Conservation (phyloP, 1,140 invertebrate genomes). For the Colletes latitarsis region DNA sequence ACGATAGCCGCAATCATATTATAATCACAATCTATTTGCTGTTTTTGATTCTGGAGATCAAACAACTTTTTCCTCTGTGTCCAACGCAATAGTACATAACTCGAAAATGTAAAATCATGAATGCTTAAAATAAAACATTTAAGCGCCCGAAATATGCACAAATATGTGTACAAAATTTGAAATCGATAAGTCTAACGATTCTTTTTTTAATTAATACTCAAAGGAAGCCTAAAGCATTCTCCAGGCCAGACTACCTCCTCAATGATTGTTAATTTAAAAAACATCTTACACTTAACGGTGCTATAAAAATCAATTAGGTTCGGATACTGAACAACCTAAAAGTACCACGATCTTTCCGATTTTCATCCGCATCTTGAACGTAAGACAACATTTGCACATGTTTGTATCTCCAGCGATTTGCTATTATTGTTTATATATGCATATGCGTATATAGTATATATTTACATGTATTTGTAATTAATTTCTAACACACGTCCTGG, state of each 20-base stretch:
- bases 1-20: too few relatives aligned
- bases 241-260: not conserved
- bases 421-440: not conserved
- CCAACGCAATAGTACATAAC: too few relatives aligned
- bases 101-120: too few relatives aligned
- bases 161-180: too few relatives aligned
- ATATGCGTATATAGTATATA: conserved; percentile 4
- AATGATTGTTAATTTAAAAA: conserved; percentile 3
- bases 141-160: too few relatives aligned
- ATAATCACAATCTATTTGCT: too few relatives aligned
- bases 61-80: too few relatives aligned
- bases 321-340: not conserved
- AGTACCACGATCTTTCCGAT: not conserved
- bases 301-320: conserved; percentile 18
- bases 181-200: too few relatives aligned
- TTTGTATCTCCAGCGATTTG: not conserved
- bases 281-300: not conserved
- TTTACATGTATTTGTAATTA: not conserved
- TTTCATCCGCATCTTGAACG: not conserved
- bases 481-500: not conserved
- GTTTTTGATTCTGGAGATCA: too few relatives aligned
- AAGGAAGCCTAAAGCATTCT: too few relatives aligned
- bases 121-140: too few relatives aligned
- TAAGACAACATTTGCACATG: not conserved
- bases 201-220: too few relatives aligned